Percentiles rank a stretch among this genome's conserved stretches.
These are phyloP conservation scores for Gnatocerus cornutus DNA, from an alignment of 2,888 invertebrate species.

Conservation along the genomic window DNA sequence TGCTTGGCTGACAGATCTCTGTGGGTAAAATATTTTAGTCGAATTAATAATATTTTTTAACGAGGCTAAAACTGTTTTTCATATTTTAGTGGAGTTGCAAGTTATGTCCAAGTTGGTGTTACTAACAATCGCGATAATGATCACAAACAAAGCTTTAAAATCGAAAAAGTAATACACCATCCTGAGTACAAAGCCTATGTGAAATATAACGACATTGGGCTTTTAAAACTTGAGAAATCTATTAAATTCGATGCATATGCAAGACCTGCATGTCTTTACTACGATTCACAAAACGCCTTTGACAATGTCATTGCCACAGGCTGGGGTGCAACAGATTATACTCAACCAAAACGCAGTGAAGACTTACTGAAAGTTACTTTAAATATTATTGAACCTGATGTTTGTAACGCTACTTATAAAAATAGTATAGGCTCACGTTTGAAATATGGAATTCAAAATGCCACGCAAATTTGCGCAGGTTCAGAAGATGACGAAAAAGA, in stretches of 20 bases:
- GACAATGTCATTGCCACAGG: conserved; percentile 17
- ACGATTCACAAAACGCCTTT: conserved; percentile 50
- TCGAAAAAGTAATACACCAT: conserved; percentile 64
- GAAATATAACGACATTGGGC: conserved; percentile 72
- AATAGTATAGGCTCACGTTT: too few relatives aligned
- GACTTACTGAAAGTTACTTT: conserved; percentile 10
- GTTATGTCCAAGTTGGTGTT: conserved; percentile 70
- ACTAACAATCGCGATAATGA: conserved; percentile 69
- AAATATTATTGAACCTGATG: neutral
- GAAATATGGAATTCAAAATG: neutral
- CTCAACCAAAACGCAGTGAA: neutral
- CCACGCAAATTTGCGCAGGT: conserved; percentile 4
- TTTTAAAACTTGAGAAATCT: conserved; percentile 67
- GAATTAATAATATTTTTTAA: neutral
- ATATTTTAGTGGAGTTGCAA: conserved; percentile 66
- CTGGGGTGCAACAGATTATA: conserved; percentile 20
- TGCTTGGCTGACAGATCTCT: conserved; percentile 69
- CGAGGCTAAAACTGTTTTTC: neutral
- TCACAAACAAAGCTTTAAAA: conserved; percentile 58
- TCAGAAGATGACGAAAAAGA: conserved; percentile 3
- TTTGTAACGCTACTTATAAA: neutral
- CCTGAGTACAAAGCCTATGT: conserved; percentile 67
- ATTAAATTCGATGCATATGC: conserved; percentile 67
- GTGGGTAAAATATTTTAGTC: too few relatives aligned
- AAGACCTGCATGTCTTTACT: conserved; percentile 71